phyloP scores from a whole-genome alignment of 2,797 vertebrate genomes.

The Moxostoma hubbsi region DNA sequence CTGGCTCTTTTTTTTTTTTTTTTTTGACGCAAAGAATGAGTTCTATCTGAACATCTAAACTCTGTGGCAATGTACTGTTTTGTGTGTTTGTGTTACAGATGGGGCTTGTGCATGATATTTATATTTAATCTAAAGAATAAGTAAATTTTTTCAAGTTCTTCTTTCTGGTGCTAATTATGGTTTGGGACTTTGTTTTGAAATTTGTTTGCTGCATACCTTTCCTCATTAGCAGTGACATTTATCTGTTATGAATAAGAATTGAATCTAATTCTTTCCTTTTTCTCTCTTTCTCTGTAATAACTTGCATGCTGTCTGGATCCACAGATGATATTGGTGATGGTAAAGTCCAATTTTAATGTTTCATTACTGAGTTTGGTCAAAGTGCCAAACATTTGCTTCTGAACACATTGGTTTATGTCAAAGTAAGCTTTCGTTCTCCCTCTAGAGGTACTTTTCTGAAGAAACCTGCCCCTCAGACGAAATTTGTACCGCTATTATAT shows the following conservation, averaged over 20 bases:
- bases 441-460: not conserved
- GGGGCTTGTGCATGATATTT: not conserved
- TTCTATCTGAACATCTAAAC: too few relatives aligned
- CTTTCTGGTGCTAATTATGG: not conserved
- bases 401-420: not conserved
- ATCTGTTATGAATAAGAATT: conserved; percentile 18
- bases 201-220: not conserved
- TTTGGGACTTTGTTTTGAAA: conserved; percentile 17
- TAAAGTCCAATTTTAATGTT: conserved; percentile 75
- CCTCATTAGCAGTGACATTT: not conserved
- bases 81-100: not conserved
- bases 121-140: not conserved
- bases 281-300: conserved; percentile 53
- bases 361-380: conserved; percentile 16
- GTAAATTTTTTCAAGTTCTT: not conserved
- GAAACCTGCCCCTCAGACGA: not conserved
- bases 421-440: not conserved
- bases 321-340: conserved; percentile 92
- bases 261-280: conserved; percentile 9
- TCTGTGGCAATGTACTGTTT: not conserved
- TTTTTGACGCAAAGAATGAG: too few relatives aligned
- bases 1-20: too few relatives aligned
- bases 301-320: conserved; percentile 86
- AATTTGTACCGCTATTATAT: not conserved
- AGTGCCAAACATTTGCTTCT: not conserved